Evolutionary conservation across 2,888 invertebrate genomes (phyloP), one percentile per base, ranked within the genome.

Genomic region (Byasa hedistus): DNA sequence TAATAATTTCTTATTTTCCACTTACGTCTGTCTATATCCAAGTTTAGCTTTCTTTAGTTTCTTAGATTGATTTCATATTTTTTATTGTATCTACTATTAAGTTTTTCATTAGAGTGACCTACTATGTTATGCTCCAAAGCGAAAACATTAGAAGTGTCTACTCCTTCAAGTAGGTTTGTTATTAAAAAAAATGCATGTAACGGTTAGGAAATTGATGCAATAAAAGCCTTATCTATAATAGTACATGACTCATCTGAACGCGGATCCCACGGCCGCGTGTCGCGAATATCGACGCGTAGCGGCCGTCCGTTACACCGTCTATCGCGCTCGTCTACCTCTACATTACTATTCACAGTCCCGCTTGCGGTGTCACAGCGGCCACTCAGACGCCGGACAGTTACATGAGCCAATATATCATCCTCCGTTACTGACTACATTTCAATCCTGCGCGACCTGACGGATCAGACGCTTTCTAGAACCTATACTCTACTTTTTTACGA

Each of bases 241-340:
- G 57, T 51, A 21, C 58, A 61, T 66, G 66, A 66, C 32, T 63
- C 66, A 66, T 66, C 62, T 59, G 48, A 48, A 22, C 27, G 22
- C 22, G 27, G 66, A 61, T 67, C 66, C 66, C 69, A 67, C 70
- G 70, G 56, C 65, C 70, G 68, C 70, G 70, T 65, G 68, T 61
- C 23, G 69, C 62, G 70, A 66, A 70, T 72, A 68, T 68, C 68
- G 69, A 55, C 64, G 64, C 68, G 66, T 60, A 60, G 57, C 55
- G 63, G 12, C 55, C 60, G 63, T 48, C 64, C 62, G 67, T 63
- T 57, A 64, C 61, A 68, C 55, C 22, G 60, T 57, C 27, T 51
- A 54, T 39, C 64, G 54, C 44, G 51, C 61, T 61, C 56, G 59
- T 64, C 57, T 57, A 36, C 58, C 24, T 57, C 63, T 52, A 24